These are phyloP conservation scores for Limnothrissa miodon DNA, from an alignment of 2,113 vertebrate species.

Conservation along the genomic window DNA sequence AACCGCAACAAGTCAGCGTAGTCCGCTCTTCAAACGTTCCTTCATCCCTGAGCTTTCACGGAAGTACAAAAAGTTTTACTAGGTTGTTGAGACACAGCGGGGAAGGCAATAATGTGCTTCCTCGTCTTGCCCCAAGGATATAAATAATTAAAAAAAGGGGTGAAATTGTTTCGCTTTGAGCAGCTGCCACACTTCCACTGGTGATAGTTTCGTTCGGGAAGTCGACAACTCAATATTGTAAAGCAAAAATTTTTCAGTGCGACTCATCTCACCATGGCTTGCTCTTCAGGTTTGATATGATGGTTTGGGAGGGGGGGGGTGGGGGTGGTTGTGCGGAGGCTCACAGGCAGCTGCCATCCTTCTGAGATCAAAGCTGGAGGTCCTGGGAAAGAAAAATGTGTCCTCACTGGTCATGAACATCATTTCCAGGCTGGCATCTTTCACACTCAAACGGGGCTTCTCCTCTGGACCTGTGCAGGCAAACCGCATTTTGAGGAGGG, in stretches of 20 bases:
- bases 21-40: not conserved
- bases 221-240: not conserved
- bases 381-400: not conserved
- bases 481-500: not conserved
- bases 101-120: conserved; percentile 53
- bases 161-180: not conserved
- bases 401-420: not conserved
- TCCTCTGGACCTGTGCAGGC: not conserved
- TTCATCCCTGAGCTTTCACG: conserved; percentile 40
- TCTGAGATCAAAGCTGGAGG: not conserved
- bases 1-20: not conserved
- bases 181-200: not conserved
- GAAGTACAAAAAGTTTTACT: conserved; percentile 56
- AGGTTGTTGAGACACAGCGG: conserved; percentile 49
- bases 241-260: not conserved
- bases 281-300: not conserved
- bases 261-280: not conserved
- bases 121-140: conserved; percentile 46
- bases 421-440: not conserved
- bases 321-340: not conserved
- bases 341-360: not conserved
- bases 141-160: conserved; percentile 37
- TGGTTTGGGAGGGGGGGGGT: not conserved
- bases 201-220: too few species aligned
- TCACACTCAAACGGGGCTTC: not conserved